These are phyloP conservation scores for Noturus placidus DNA, from an alignment of 2,113 vertebrate genomes.

Conservation along the genomic window DNA sequence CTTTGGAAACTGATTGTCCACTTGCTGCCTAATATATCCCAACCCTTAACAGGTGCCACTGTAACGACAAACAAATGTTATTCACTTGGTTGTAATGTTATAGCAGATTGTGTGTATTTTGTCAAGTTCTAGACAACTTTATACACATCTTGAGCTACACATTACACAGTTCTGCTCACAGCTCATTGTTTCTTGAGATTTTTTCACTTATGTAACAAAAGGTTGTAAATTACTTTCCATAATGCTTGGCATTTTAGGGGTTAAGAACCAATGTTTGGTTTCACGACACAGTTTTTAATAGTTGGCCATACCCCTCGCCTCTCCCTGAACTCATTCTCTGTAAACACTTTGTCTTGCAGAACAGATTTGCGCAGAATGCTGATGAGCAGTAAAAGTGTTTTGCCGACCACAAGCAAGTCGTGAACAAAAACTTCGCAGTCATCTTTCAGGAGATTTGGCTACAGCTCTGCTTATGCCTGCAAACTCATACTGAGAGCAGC, in stretches of 20 bases:
- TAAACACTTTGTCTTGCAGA: slow-evolving; percentile 40
- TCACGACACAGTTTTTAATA: slow-evolving; percentile 12
- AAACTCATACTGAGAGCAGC: background rate
- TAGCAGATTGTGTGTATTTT: background rate
- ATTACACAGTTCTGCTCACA: background rate
- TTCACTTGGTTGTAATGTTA: too few relatives aligned
- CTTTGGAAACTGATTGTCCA: too few relatives aligned
- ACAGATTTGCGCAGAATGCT: slow-evolving; percentile 48
- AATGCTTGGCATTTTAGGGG: background rate
- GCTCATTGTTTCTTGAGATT: background rate
- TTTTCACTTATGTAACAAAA: background rate
- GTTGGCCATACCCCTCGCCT: background rate
- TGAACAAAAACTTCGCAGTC: slow-evolving; percentile 31
- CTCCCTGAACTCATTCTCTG: background rate
- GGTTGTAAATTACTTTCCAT: background rate
- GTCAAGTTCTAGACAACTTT: background rate
- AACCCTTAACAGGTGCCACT: too few relatives aligned
- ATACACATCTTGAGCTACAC: background rate
- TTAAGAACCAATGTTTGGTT: background rate
- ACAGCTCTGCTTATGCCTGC: background rate
- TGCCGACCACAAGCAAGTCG: slow-evolving; percentile 37
- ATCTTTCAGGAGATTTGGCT: slow-evolving; percentile 32
- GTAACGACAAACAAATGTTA: too few relatives aligned
- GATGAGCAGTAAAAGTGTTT: slow-evolving; percentile 39
- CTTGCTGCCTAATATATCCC: too few relatives aligned